Base-by-base conservation (phyloP, 1,140 invertebrate species). In the Leptonema lineaticorne region DNA sequence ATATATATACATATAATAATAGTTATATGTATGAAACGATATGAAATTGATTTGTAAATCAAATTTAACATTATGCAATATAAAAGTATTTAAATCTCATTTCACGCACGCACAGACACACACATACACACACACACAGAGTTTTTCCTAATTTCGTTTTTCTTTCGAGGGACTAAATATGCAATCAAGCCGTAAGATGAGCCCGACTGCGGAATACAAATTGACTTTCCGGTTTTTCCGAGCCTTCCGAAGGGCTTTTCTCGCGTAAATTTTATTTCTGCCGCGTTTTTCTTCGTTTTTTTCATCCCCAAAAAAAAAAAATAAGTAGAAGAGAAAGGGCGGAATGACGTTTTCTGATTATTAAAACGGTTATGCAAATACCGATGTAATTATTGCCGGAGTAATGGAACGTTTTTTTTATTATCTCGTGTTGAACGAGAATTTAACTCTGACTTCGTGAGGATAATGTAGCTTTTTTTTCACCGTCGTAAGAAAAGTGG, bases 141-240 rank as follows among this genome's bases (percentile, higher is more conserved):
- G n/a, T n/a, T n/a, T 41, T 41, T 41, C 37, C 37, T 53, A 53
- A 53, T 53, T 53, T 53, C 50, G 50, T 53, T 53, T 53, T 24
- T 24, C 50, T 53, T 53, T 53, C 50, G 18, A 53, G 50, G 50
- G 50, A 53, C 50, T 53, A 53, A 53, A 53, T 53, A 53, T 53
- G 50, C 50, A 53, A 53, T 53, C 50, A 53, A 53, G 50, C 50
- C 50, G 50, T 20, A 53, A 53, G 50, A 53, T 53, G 50, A 53
- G 27, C 50, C 20, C 50, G 50, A 24, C 50, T 24, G 50, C 50
- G 50, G 50, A 53, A 53, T 53, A 53, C 50, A 53, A 53, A 53
- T 53, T 53, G 50, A 24, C 50, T 53, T 53, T 53, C 50, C 50
- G 50, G 50, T 18, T 53, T 53, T 24, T 53, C 50, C 50, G 7